Evolutionary conservation across 2,888 invertebrate species (phyloP).

Genomic region (Bimastos eiseni): DNA sequence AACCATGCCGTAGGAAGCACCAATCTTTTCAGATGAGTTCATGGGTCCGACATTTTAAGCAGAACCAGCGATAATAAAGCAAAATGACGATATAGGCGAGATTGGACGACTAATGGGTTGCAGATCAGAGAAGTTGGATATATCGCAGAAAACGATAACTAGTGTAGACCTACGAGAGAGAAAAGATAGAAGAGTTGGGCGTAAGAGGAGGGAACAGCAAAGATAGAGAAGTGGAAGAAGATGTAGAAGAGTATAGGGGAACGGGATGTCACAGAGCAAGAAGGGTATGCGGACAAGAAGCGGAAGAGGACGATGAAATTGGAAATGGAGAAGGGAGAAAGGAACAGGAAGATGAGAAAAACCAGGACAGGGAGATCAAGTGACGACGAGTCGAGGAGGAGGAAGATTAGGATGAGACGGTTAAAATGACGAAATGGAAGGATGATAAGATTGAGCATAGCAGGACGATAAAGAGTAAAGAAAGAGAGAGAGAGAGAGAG

Average conservation of each 20-base stretch:
- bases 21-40: background rate
- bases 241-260: background rate
- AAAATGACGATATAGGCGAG: background rate
- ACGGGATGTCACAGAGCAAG: no score
- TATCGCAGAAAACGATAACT: background rate
- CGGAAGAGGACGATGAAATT: background rate
- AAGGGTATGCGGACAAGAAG: background rate
- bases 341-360: conserved; percentile 21
- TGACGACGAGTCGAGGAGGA: background rate
- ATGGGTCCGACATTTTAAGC: background rate
- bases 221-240: background rate
- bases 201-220: background rate
- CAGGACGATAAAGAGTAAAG: background rate
- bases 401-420: background rate
- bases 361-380: conserved; percentile 16
- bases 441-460: background rate
- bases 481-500: background rate
- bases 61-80: conserved; percentile 2
- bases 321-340: no score
- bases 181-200: background rate
- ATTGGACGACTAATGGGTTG: background rate
- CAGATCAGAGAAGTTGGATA: background rate
- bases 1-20: background rate
- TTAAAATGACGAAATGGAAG: background rate
- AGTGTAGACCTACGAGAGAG: background rate